Evolutionary conservation across 2,797 vertebrate genomes (phyloP), one percentile per base, ranked within the genome.

Genomic region (Sebastiscus tertius): DNA sequence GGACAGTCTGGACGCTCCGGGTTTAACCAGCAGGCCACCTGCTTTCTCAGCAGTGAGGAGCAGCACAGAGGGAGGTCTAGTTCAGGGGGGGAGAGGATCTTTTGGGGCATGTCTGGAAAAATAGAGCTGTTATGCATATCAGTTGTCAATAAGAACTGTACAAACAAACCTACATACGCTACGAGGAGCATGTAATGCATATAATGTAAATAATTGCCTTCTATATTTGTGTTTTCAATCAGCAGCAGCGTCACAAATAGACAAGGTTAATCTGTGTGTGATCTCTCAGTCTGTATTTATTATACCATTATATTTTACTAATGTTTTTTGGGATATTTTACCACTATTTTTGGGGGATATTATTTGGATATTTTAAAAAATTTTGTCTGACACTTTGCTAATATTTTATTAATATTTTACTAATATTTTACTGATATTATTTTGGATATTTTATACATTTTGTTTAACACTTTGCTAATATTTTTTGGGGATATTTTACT

Each of bases 21-120:
- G 62, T 89, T 92, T 89, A 91, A 77, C 81, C 91, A 89, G 88
- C 84, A 89, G 87, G 85, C 75, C 74, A 89, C 88, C 90, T 89
- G 89, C 89, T 92, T 89, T 86, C 83, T 87, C 80, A 83, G 81
- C 84, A 88, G 55, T 69, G 63, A 84, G 72, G 49, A 80, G 56
- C 84, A 83, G 39, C 87, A 14, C 82, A 66, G 89, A 67, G 69
- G 91, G 92, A 42, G 88, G 82, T 81, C 70, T 61, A 49, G 69
- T 39, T 24, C 13, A 62, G 58, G 33, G 80, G 81, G 80, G 58
- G 80, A 88, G 74, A 88, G 81, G 89, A 39, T 22, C 54, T 79
- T 72, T 39, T 39, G 36, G 36, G 12, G 36, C 36, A 7, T 75
- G 89, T 92, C 88, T 92, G 83, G 76, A 60, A 82, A 70, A 24